A percentile compares a stretch with the other conserved stretches of the same genome.
Evolutionary conservation across 92 coral and sea anemone genomes (phyloP).

Genomic region (Epizoanthus scotinus): DNA sequence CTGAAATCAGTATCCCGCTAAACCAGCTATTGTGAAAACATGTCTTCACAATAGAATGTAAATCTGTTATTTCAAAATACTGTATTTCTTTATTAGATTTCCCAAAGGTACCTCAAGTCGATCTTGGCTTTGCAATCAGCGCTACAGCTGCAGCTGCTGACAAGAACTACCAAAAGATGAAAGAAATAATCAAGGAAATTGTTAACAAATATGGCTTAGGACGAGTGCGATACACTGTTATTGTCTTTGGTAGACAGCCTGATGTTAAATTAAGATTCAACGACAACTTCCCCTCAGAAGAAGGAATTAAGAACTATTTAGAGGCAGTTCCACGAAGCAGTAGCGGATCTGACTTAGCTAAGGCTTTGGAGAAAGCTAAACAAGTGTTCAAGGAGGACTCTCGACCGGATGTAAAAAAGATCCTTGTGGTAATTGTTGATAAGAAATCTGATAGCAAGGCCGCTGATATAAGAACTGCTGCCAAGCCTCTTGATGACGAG

Average conservation of each 20-base stretch:
- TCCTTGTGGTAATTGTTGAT: conserved; percentile 78
- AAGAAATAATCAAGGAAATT: conserved; percentile 47
- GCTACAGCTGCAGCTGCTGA: conserved; percentile 33
- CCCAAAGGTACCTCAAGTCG: conserved; percentile 24
- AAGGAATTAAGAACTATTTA: conserved; percentile 46
- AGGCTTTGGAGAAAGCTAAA: conserved; percentile 68
- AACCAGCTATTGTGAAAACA: too few species aligned
- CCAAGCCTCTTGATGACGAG: conserved; percentile 64
- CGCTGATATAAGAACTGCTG: conserved; percentile 52
- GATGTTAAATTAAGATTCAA: conserved; percentile 23
- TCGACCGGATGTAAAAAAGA: conserved; percentile 73
- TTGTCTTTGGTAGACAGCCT: conserved; percentile 18
- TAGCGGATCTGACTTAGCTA: conserved; percentile 62
- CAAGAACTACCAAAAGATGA: conserved; percentile 51
- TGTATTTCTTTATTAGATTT: conserved; percentile 3
- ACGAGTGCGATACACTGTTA: conserved; percentile 36
- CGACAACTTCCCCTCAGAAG: conserved; percentile 21
- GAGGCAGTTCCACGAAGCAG: conserved; percentile 50
- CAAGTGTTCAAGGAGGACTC: conserved; percentile 53
- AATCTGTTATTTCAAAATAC: not conserved
- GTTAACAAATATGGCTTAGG: conserved; percentile 37
- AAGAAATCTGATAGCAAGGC: conserved; percentile 49
- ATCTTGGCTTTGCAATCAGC: conserved; percentile 54
- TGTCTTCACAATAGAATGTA: not conserved
- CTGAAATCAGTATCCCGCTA: too few species aligned